A percentile compares a stretch with the other conserved stretches of the same genome.
Evolutionary conservation across 2,113 vertebrate genomes (phyloP).

Genomic region (Sprattus sprattus): DNA sequence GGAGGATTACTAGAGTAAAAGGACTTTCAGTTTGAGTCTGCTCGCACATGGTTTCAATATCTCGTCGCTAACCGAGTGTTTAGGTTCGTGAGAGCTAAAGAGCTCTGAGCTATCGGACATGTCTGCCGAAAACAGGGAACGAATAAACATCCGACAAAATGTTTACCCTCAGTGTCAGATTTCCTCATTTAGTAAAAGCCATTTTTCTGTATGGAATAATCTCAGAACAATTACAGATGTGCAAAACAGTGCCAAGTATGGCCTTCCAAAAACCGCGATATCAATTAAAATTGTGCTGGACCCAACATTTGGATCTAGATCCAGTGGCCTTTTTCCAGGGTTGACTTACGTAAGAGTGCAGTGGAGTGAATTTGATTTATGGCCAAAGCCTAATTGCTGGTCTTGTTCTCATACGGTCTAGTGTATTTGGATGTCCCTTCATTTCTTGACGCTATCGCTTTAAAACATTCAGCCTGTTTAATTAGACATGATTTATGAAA

Average conservation of each 20-base stretch:
- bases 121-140: conserved; percentile 2
- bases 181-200: neutral
- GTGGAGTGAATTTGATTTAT: neutral
- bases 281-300: neutral
- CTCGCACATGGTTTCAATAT: conserved; percentile 35
- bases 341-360: neutral
- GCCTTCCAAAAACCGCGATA: neutral
- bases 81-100: conserved; percentile 14
- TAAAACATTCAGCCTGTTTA: neutral
- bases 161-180: neutral
- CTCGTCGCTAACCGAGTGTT: conserved; percentile 4
- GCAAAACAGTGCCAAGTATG: neutral
- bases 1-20: conserved; percentile 15
- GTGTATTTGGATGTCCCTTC: neutral
- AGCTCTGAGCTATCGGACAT: neutral
- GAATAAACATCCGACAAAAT: conserved; percentile 8
- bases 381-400: conserved; percentile 20
- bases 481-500: conserved; percentile 1
- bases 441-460: neutral
- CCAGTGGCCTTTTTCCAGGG: neutral
- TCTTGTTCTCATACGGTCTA: conserved; percentile 11
- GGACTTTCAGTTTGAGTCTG: conserved; percentile 4
- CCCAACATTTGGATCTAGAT: neutral
- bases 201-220: neutral
- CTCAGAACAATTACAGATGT: neutral